phyloP scores from a whole-genome alignment of 2,113 vertebrate species.

The Laterallus jamaicensis region DNA sequence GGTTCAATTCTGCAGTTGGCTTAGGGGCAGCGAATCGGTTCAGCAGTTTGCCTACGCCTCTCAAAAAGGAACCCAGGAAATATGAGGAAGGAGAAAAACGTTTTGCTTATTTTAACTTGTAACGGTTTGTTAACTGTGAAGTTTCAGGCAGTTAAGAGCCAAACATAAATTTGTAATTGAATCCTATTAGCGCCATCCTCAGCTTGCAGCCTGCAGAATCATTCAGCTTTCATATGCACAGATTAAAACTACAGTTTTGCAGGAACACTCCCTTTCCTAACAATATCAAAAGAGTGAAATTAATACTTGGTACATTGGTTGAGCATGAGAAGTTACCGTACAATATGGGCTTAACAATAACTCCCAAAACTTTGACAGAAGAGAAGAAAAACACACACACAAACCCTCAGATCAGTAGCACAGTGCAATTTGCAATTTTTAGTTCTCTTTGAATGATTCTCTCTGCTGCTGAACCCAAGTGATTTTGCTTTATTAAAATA shows the following conservation, averaged over 20 bases:
- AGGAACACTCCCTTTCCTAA: not conserved
- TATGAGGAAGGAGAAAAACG: not conserved
- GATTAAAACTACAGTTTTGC: not conserved
- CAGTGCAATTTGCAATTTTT: not conserved
- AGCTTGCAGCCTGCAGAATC: not conserved
- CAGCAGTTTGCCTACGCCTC: not conserved
- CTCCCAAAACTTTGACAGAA: not conserved
- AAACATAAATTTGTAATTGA: not conserved
- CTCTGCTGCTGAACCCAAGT: not conserved
- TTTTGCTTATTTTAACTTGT: not conserved
- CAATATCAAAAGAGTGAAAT: not conserved
- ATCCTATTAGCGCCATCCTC: not conserved
- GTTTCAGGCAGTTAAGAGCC: not conserved
- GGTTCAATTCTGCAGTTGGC: not conserved
- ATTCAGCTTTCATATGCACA: not conserved
- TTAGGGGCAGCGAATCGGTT: not conserved
- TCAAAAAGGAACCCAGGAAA: not conserved
- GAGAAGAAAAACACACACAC: not conserved
- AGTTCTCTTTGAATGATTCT: not conserved
- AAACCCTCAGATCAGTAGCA: not conserved
- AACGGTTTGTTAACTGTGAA: not conserved
- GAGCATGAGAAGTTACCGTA: not conserved
- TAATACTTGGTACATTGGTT: not conserved
- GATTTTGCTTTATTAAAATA: too few species aligned
- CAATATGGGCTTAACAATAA: not conserved